Percentiles rank a stretch among this genome's conserved stretches.
These are phyloP conservation scores for Glandiceps talaboti DNA, from an alignment of 53 echinoderm and acorn worm species.

Conservation along the genomic window DNA sequence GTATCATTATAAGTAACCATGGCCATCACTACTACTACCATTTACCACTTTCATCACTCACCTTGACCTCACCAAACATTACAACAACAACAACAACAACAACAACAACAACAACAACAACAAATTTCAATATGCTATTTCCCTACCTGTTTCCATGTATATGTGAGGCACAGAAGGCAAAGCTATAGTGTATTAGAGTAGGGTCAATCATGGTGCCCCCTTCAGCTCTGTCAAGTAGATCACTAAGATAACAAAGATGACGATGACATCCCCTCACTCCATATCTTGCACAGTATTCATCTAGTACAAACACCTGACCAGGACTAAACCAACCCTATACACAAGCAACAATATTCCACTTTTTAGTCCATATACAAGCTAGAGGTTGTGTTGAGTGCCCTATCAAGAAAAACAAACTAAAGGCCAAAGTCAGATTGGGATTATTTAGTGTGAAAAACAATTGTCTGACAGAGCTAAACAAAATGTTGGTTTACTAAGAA, in stretches of 20 bases:
- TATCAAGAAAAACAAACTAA: no score
- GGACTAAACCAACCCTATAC: slow-evolving; percentile 97
- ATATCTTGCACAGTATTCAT: slow-evolving; percentile 95
- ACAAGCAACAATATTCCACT: neutral
- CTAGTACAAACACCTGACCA: slow-evolving; percentile 98
- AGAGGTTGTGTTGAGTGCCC: no score
- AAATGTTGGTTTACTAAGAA: no score
- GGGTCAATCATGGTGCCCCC: slow-evolving; percentile 96
- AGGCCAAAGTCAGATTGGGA: no score
- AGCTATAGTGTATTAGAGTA: slow-evolving; percentile 98
- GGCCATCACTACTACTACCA: neutral
- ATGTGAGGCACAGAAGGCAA: slow-evolving; percentile 99
- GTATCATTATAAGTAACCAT: neutral
- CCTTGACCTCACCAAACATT: no score
- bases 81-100: no score
- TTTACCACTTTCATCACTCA: neutral
- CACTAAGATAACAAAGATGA: slow-evolving; percentile 86
- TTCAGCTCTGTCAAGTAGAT: slow-evolving; percentile 92
- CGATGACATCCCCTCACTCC: slow-evolving; percentile 96
- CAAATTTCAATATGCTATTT: no score
- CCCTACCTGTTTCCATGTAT: slow-evolving; percentile 89
- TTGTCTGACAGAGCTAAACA: no score
- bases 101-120: no score
- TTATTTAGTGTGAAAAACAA: no score
- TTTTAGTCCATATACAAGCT: no score